phyloP scores from a whole-genome alignment of 2,113 vertebrate genomes.

The Ageneiosus marmoratus region DNA sequence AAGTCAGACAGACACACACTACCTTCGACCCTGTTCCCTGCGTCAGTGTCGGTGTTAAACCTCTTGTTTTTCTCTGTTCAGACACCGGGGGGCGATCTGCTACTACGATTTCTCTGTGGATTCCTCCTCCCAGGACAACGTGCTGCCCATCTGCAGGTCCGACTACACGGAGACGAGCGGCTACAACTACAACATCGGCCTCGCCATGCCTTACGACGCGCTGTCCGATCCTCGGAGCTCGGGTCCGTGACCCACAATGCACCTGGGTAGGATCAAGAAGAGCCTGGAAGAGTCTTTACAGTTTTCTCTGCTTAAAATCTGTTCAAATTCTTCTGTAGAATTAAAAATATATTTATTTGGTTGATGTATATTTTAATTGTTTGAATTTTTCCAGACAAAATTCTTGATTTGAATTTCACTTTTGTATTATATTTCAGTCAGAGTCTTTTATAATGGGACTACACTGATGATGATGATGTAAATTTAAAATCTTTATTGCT shows the following conservation, averaged over 20 bases:
- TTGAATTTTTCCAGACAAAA: not conserved
- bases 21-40: too few relatives aligned
- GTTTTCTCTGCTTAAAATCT: not conserved
- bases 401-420: not conserved
- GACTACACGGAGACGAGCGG: constrained; percentile 70
- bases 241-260: not conserved
- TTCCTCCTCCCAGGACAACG: constrained; percentile 70
- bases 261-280: not conserved
- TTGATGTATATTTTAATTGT: not conserved
- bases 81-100: constrained; percentile 86
- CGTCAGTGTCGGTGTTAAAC: not conserved
- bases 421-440: not conserved
- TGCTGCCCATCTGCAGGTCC: constrained; percentile 88
- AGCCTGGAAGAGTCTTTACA: not conserved
- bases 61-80: constrained; percentile 57
- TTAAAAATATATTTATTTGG: not conserved
- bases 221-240: constrained; percentile 31
- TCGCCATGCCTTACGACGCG: constrained; percentile 80
- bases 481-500: not conserved
- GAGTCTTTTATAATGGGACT: not conserved
- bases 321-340: not conserved
- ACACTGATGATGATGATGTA: too few relatives aligned
- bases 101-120: constrained; percentile 88
- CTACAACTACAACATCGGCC: constrained; percentile 89
- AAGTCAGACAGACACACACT: too few relatives aligned